A percentile compares a stretch with the other conserved stretches of the same genome.
Conservation (phyloP, 2,797 vertebrate genomes). For the Trichosurus vulpecula region DNA sequence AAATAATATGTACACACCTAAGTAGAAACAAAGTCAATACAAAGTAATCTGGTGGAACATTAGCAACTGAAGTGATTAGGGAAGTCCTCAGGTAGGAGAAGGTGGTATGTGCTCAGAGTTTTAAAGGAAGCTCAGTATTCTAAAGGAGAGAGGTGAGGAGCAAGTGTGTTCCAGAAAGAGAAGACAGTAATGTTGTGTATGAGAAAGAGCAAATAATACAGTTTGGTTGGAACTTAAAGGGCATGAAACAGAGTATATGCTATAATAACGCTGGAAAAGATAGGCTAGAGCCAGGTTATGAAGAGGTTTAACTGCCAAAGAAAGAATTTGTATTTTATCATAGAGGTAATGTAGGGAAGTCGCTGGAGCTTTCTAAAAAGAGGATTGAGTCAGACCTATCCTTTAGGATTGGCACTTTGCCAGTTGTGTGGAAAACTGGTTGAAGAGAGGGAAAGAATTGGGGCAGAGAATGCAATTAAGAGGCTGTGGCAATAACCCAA, state of each 20-base stretch:
- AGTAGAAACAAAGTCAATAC: background rate
- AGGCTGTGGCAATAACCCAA: background rate
- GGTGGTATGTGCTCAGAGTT: background rate
- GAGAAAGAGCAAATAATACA: background rate
- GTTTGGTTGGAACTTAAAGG: background rate
- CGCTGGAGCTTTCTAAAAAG: background rate
- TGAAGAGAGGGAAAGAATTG: background rate
- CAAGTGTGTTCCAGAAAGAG: background rate
- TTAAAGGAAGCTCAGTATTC: background rate
- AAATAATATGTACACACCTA: background rate
- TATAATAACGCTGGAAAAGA: background rate
- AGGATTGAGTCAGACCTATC: background rate
- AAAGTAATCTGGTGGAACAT: background rate
- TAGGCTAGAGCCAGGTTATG: background rate
- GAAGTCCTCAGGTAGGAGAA: background rate
- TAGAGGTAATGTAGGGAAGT: background rate
- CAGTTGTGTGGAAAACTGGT: background rate
- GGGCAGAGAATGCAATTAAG: background rate
- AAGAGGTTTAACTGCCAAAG: background rate
- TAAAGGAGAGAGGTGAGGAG: background rate
- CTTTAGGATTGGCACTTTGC: background rate
- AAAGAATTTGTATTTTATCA: background rate
- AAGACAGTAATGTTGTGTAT: background rate
- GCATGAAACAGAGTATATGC: background rate
- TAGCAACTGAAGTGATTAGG: background rate